Conservation (phyloP, 2,113 vertebrate species). For the Pseudopodoces humilis region DNA sequence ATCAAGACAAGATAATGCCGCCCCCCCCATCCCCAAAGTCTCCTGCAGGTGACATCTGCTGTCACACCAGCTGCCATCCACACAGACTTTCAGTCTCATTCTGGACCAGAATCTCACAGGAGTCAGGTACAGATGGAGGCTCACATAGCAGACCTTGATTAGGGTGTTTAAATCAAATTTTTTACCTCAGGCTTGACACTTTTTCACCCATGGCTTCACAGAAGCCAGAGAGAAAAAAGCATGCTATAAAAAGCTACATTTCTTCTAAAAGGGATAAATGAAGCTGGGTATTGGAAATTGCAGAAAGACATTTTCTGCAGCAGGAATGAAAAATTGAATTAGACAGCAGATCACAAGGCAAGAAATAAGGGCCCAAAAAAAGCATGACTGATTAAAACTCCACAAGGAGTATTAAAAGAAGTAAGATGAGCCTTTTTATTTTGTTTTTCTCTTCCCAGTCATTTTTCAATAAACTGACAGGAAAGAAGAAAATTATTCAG, state of each 20-base stretch:
- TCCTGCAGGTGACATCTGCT: not conserved
- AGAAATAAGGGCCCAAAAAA: not conserved
- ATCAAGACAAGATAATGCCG: not conserved
- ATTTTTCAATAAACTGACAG: not conserved
- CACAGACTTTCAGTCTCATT: not conserved
- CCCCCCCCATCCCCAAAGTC: not conserved
- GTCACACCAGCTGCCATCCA: not conserved
- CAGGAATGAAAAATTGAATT: not conserved
- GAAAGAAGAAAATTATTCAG: not conserved
- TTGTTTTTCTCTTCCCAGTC: not conserved
- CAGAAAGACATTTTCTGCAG: not conserved
- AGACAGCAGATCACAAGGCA: not conserved
- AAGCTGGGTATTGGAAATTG: not conserved
- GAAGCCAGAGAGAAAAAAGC: not conserved
- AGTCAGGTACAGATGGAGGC: not conserved
- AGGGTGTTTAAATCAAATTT: not conserved
- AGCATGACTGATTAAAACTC: slow-evolving; percentile 12
- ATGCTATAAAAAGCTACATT: slow-evolving; percentile 1
- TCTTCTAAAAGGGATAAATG: not conserved
- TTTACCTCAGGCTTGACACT: not conserved
- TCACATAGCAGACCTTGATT: not conserved
- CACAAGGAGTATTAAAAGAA: not conserved
- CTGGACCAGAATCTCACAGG: not conserved
- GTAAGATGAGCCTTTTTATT: not conserved
- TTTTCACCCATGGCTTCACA: not conserved